Percentiles rank a stretch among this genome's conserved stretches.
Conservation (phyloP, 1,140 invertebrate species). For the Bombus impatiens region DNA sequence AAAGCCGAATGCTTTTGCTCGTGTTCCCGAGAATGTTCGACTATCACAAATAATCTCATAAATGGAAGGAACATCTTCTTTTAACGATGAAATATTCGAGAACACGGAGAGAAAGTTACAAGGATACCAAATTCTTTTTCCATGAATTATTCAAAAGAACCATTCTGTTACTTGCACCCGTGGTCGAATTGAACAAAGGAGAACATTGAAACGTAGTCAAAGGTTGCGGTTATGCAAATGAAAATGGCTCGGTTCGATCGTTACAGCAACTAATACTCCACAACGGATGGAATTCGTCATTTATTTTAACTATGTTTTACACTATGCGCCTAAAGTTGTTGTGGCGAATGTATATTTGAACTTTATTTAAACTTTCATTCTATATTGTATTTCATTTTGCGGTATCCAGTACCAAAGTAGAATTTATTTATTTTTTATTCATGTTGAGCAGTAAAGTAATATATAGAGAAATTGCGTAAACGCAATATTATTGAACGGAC, state of each 20-base stretch:
- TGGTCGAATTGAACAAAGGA: conserved; percentile 35
- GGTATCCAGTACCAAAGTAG: too few relatives aligned
- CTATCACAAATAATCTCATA: conserved; percentile 8
- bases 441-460: too few relatives aligned
- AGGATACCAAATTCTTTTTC: not conserved
- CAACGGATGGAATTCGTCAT: conserved; percentile 29
- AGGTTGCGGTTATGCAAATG: conserved; percentile 60
- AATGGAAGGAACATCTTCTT: conserved; percentile 5
- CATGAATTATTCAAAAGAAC: conserved; percentile 53
- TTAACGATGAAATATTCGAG: not conserved
- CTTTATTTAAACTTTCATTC: too few relatives aligned
- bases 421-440: too few relatives aligned
- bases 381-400: too few relatives aligned
- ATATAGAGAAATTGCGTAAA: too few relatives aligned
- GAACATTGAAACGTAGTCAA: conserved; percentile 9
- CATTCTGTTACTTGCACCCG: not conserved
- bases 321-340: not conserved
- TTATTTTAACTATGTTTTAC: conserved; percentile 13
- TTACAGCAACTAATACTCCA: conserved; percentile 32
- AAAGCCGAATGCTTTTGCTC: not conserved
- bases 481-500: too few relatives aligned
- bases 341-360: not conserved
- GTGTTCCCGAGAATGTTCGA: not conserved
- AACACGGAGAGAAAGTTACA: not conserved
- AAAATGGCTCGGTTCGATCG: conserved; percentile 28